phyloP scores from a whole-genome alignment of 2,888 invertebrate species.

The Drosophila neotestacea region DNA sequence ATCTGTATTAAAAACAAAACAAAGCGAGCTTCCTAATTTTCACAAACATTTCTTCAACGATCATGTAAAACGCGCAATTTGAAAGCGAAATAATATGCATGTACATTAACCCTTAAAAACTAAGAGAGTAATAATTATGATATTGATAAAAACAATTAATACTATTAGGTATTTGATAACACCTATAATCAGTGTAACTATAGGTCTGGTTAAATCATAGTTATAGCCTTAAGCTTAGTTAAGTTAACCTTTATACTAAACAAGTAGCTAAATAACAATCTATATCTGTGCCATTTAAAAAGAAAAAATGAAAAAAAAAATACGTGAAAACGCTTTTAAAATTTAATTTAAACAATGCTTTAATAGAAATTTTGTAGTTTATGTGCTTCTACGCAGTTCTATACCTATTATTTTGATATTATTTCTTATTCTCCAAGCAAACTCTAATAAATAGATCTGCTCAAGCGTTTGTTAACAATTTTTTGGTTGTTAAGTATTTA shows the following conservation, averaged over 20 bases:
- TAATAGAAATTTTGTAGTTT: slow-evolving; percentile 20
- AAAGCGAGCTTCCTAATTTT: slow-evolving; percentile 50
- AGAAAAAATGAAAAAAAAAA: not conserved
- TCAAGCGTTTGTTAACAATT: slow-evolving; percentile 16
- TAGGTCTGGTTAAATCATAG: slow-evolving; percentile 38
- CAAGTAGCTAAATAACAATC: slow-evolving; percentile 39
- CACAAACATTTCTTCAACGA: slow-evolving; percentile 28
- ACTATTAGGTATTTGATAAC: slow-evolving; percentile 25
- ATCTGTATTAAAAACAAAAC: slow-evolving; percentile 43
- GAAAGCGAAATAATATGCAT: slow-evolving; percentile 2
- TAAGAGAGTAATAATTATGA: slow-evolving; percentile 21
- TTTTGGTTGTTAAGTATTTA: slow-evolving; percentile 26
- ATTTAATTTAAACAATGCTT: slow-evolving; percentile 26
- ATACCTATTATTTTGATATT: slow-evolving; percentile 8
- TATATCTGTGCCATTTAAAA: slow-evolving; percentile 41
- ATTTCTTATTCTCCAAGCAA: slow-evolving; percentile 14
- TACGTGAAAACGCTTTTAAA: slow-evolving; percentile 25
- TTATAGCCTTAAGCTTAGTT: slow-evolving; percentile 26
- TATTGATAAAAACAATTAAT: slow-evolving; percentile 13
- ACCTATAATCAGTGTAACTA: slow-evolving; percentile 27
- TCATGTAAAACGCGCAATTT: slow-evolving; percentile 5
- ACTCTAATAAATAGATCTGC: slow-evolving; percentile 25
- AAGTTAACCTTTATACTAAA: slow-evolving; percentile 30
- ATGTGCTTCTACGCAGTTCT: slow-evolving; percentile 28
- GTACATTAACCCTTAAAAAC: slow-evolving; percentile 6